phyloP scores from a whole-genome alignment of 1,140 invertebrate species.

The Pentalonia nigronervosa region DNA sequence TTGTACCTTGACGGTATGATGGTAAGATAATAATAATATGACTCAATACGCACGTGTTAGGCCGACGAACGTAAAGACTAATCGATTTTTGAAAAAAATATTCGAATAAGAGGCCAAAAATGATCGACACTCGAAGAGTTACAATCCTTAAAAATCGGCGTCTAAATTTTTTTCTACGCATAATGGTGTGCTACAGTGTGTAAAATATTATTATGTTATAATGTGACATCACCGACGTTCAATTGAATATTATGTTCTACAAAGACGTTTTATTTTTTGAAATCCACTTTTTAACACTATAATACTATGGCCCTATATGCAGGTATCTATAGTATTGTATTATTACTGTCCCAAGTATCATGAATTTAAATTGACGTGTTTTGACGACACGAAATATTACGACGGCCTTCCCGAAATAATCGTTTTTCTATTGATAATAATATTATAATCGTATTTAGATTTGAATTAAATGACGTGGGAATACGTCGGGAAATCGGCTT shows the following conservation, averaged over 20 bases:
- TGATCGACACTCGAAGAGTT: neutral
- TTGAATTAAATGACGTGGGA: neutral
- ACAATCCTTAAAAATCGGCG: neutral
- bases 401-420: neutral
- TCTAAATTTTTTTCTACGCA: neutral
- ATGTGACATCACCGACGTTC: neutral
- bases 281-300: neutral
- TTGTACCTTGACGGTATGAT: neutral
- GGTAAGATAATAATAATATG: neutral
- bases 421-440: neutral
- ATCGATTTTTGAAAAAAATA: neutral
- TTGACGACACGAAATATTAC: neutral
- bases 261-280: neutral
- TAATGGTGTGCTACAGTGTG: neutral
- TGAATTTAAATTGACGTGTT: neutral
- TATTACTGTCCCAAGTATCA: neutral
- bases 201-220: too few relatives aligned
- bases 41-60: neutral
- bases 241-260: neutral
- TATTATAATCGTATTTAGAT: neutral
- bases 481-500: neutral
- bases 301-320: neutral
- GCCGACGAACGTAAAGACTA: neutral
- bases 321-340: too few relatives aligned
- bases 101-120: neutral